These are phyloP conservation scores for Brachypterus glaber DNA, from an alignment of 2,888 invertebrate species.

Conservation along the genomic window DNA sequence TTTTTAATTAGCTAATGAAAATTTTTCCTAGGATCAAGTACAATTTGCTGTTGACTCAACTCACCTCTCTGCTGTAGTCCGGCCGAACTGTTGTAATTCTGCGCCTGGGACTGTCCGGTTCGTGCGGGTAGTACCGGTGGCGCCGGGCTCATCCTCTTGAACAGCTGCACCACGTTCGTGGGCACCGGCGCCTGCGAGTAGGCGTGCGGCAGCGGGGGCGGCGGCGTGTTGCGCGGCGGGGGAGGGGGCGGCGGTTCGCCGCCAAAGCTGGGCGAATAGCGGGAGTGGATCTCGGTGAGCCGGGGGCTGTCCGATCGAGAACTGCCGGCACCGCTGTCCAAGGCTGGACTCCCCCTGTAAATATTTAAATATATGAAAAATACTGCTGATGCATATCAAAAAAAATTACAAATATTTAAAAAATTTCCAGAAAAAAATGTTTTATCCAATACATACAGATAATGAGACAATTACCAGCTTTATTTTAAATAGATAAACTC, in stretches of 20 bases:
- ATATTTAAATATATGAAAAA: no score
- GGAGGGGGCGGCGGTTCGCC: slow-evolving; percentile 48
- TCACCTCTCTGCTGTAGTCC: slow-evolving; percentile 30
- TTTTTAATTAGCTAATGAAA: no score
- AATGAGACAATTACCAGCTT: no score
- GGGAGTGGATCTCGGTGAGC: slow-evolving; percentile 52
- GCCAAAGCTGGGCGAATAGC: slow-evolving; percentile 60
- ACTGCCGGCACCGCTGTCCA: slow-evolving; percentile 81
- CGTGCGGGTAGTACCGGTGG: slow-evolving; percentile 54
- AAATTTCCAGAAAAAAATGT: no score
- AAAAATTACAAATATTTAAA: no score
- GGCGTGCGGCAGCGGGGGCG: slow-evolving; percentile 48
- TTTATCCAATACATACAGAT: no score
- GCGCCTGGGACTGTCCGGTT: slow-evolving; percentile 54
- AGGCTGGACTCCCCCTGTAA: slow-evolving; percentile 76
- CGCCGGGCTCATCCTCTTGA: slow-evolving; percentile 69
- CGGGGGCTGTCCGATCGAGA: slow-evolving; percentile 85
- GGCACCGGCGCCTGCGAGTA: slow-evolving; percentile 51
- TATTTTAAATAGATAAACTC: no score
- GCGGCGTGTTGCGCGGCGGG: slow-evolving; percentile 49
- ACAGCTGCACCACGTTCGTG: slow-evolving; percentile 57
- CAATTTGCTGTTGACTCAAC: no score
- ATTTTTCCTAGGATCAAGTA: no score
- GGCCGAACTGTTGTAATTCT: slow-evolving; percentile 36
- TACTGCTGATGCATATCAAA: no score